Percentiles rank a stretch among this genome's conserved stretches.
phyloP scores from a whole-genome alignment of 2,888 invertebrate species.

The Acleris cristana region DNA sequence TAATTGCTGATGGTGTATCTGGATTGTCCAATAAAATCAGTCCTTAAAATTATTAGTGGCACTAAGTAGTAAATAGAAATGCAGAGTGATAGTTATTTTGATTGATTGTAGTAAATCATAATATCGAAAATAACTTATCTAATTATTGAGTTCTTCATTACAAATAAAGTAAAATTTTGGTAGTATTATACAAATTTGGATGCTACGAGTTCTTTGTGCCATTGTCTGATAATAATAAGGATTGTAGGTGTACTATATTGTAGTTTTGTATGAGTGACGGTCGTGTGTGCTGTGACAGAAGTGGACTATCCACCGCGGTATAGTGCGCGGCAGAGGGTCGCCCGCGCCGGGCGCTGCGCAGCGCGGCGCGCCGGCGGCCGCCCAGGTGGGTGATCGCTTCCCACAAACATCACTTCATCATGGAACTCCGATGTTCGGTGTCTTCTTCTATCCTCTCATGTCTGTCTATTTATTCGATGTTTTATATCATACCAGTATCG shows the following conservation, averaged over 20 bases:
- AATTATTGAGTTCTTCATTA: neutral
- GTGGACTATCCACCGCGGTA: conserved; percentile 92
- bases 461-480: conserved; percentile 39
- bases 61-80: conserved; percentile 64
- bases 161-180: conserved; percentile 3
- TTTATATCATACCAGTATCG: conserved; percentile 38
- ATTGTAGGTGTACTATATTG: conserved; percentile 15
- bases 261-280: conserved; percentile 48
- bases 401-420: conserved; percentile 52
- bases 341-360: conserved; percentile 77
- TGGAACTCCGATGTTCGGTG: conserved; percentile 62
- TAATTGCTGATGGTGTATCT: conserved; percentile 63
- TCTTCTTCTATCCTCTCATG: conserved; percentile 59
- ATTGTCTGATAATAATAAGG: neutral
- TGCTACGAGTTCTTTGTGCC: neutral
- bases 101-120: conserved; percentile 24
- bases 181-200: neutral
- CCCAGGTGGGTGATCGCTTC: conserved; percentile 81
- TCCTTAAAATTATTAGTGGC: conserved; percentile 45
- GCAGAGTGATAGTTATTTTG: conserved; percentile 64
- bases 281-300: conserved; percentile 84
- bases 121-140: conserved; percentile 11
- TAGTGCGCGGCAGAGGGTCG: conserved; percentile 88
- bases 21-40: conserved; percentile 73
- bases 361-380: conserved; percentile 74